Evolutionary conservation across 2,113 vertebrate genomes (phyloP).

Genomic region (Corythoichthys haematopterus): DNA sequence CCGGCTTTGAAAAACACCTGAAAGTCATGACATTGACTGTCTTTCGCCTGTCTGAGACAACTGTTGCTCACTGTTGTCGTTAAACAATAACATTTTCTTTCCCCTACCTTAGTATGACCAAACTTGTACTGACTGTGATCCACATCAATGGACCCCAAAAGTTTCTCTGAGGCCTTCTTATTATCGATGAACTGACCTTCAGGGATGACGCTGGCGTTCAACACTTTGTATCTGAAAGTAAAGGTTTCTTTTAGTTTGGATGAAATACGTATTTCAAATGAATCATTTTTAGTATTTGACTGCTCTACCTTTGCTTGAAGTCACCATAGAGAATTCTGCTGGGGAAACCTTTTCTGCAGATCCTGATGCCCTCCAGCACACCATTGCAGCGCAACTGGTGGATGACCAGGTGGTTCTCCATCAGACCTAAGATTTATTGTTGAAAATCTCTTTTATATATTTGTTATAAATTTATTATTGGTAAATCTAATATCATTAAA

Average conservation of each 20-base stretch:
- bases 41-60: background rate
- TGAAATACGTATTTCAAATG: background rate
- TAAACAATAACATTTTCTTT: background rate
- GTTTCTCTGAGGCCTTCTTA: conserved; percentile 85
- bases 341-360: conserved; percentile 88
- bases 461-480: background rate
- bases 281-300: background rate
- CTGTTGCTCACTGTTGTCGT: background rate
- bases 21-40: background rate
- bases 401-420: conserved; percentile 86
- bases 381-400: conserved; percentile 85
- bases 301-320: conserved; percentile 80
- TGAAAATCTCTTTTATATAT: background rate
- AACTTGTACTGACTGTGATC: conserved; percentile 87
- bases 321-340: conserved; percentile 85
- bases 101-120: conserved; percentile 84
- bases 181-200: conserved; percentile 84
- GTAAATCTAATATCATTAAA: too few relatives aligned
- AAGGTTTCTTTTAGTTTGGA: conserved; percentile 7
- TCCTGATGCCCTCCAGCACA: conserved; percentile 84
- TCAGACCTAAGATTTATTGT: conserved; percentile 64
- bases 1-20: conserved; percentile 97
- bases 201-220: conserved; percentile 81
- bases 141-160: conserved; percentile 82
- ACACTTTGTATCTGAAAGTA: conserved; percentile 66